Percentiles rank a stretch among this genome's conserved stretches.
These are phyloP conservation scores for Rhipidura dahli DNA, from an alignment of 2,113 vertebrate genomes.

Conservation along the genomic window DNA sequence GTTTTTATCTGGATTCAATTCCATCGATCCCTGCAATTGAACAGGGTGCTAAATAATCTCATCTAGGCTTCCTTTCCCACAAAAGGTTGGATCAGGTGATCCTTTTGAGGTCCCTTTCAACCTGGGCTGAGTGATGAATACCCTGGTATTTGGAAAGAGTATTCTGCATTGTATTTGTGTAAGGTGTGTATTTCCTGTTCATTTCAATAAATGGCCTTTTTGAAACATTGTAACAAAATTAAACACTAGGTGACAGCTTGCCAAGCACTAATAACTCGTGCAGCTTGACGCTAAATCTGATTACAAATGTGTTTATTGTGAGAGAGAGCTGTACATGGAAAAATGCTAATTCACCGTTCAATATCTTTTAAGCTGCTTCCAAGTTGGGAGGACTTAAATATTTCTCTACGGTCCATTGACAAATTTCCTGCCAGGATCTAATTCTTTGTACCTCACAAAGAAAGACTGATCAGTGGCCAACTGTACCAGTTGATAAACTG, in stretches of 20 bases:
- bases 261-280: not conserved
- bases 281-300: conserved; percentile 30
- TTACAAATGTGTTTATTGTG: conserved; percentile 18
- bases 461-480: not conserved
- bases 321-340: not conserved
- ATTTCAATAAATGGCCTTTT: not conserved
- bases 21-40: not conserved
- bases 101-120: not conserved
- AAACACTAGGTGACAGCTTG: not conserved
- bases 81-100: not conserved
- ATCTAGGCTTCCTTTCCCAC: not conserved
- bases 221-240: not conserved
- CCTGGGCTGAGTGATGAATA: not conserved
- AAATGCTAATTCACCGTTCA: conserved; percentile 23
- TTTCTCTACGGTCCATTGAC: not conserved
- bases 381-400: not conserved
- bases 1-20: not conserved
- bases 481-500: not conserved
- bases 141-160: not conserved
- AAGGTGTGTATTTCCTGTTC: conserved; percentile 17
- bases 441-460: not conserved
- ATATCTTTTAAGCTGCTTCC: conserved; percentile 41
- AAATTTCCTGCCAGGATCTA: not conserved
- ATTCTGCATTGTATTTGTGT: not conserved
- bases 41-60: not conserved